Base-by-base conservation (phyloP, 2,888 invertebrate species). In the Actias luna region DNA sequence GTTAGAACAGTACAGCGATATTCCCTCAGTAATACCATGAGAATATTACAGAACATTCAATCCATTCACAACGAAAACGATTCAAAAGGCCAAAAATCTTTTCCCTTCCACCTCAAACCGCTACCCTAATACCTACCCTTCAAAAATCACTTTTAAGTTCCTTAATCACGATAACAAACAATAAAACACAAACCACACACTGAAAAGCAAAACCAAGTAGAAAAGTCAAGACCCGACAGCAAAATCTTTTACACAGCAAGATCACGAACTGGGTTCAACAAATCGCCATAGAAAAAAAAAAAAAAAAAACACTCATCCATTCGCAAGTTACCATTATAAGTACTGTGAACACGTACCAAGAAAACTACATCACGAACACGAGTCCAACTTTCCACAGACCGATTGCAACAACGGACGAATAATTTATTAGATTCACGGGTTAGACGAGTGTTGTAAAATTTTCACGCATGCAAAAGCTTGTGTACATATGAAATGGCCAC, bases 401-500 rank as follows among this genome's bases (percentile, higher is more conserved):
- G 46, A 25, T 50, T 50, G 25, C 5, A 50, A 50, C 10, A 25
- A 50, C 46, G 22, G 12, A 22, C 46, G 46, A 22, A 50, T n/a
- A n/a, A n/a, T n/a, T n/a, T n/a, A n/a, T 50, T 46, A 25, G 25
- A 50, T 50, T 50, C 12, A 50, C 12, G 25, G 12, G 2, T 12
- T 2, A 5, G 46, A 25, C 10, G 22, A 22, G 25, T 50, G 12
- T 33, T 33, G 46, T 50, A 50, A 50, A 50, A 50, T 50, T 25
- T 50, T 50, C 46, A 50, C 46, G 46, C 25, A 22, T 25, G 25
- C 12, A 50, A 50, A 50, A 50, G 46, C 22, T 50, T 50, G 25
- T 50, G 22, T 50, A 50, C 46, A 50, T 25, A 12, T 22, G 46
- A 50, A 50, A 50, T 50, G 46, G 46, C 46, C 25, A 25, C 58